Conservation (phyloP, 1,140 invertebrate species). For the Drosophila nigrodunni region DNA sequence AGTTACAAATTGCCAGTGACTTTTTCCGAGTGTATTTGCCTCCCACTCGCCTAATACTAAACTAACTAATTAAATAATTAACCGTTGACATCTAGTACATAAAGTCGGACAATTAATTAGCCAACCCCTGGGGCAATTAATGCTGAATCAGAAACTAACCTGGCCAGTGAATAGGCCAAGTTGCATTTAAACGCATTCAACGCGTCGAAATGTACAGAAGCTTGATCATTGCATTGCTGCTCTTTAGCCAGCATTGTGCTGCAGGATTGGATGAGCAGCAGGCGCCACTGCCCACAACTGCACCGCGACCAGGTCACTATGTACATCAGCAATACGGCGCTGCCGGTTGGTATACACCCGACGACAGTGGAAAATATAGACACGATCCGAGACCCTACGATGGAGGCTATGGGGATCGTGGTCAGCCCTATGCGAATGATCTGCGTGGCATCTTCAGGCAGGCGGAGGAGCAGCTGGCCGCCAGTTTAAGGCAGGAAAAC, state of each 20-base stretch:
- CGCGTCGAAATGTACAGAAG: conserved; percentile 62
- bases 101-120: conserved; percentile 56
- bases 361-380: conserved; percentile 77
- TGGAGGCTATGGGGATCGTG: conserved; percentile 77
- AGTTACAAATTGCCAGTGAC: too few relatives aligned
- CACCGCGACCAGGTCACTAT: conserved; percentile 55
- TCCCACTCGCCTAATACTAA: conserved; percentile 28
- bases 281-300: conserved; percentile 19
- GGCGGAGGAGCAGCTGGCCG: conserved; percentile 48
- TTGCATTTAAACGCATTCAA: conserved; percentile 56
- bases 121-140: conserved; percentile 21
- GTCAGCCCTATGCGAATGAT: conserved; percentile 61
- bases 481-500: conserved; percentile 42
- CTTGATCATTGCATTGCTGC: conserved; percentile 41
- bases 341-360: conserved; percentile 67
- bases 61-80: conserved; percentile 57
- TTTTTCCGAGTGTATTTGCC: too few relatives aligned
- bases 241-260: neutral
- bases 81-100: conserved; percentile 53
- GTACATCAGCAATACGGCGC: conserved; percentile 60
- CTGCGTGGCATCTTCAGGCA: conserved; percentile 55
- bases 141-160: conserved; percentile 54
- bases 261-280: conserved; percentile 7
- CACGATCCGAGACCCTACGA: conserved; percentile 77
- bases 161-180: conserved; percentile 47